Base-by-base conservation (phyloP, 2,888 invertebrate species). In the Polydrusus pterygomalis region DNA sequence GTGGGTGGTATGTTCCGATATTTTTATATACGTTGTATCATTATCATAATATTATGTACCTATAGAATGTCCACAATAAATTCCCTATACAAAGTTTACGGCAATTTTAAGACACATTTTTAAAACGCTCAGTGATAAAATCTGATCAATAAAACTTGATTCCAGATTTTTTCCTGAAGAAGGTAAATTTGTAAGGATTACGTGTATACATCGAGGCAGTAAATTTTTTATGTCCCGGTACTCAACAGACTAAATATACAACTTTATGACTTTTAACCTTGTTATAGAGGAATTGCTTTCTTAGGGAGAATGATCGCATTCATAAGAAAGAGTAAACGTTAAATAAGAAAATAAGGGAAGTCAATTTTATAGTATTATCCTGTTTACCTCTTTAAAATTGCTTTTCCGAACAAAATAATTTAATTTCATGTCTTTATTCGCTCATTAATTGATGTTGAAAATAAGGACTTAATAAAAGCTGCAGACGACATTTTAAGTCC, bases 231-330 rank as follows among this genome's bases (percentile, higher is more conserved):
- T 82, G 81, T 75, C 77, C 79, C 80, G 77, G 78, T 80, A 80
- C 79, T 81, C 79, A 70, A 76, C 77, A 81, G 81, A 81, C 81
- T 82, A 81, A 81, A 82, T 71, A 49, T 81, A 82, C 80, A 80
- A 79, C 80, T 82, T 82, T 82, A 82, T 78, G 81, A 81, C 80
- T 79, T 81, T 80, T 80, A 80, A 82, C 81, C 63, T 64, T 62
- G 71, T 71, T 71, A 71, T 64, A 49, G 54, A 71, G 64, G 34
- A 63, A 63, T 64, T 71, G 30, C 71, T 71, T 71, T 63, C 40
- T 54, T 54, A 20, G 43, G 25, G 38, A 70, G 47, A 70, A 60
- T 38, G 70, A 49, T 49, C 9, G 60, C 40, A 43, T 62, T 62
- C 58, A 70, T 49, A 62, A 38, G 62, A 47, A 43, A 1, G 62